Conservation (phyloP, 1,140 invertebrate species). For the Vanessa atalanta region DNA sequence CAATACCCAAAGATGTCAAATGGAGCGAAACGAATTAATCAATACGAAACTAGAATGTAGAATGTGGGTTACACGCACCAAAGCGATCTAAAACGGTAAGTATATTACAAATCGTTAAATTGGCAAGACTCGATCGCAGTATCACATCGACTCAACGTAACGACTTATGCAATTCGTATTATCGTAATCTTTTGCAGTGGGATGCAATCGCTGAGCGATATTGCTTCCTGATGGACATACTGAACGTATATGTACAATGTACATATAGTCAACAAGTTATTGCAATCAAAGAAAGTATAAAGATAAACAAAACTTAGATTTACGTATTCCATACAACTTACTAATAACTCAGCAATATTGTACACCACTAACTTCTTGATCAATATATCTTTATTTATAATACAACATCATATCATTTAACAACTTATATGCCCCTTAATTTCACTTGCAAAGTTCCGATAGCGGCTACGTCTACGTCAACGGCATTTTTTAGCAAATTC, state of each 20-base stretch:
- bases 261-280: too few relatives aligned
- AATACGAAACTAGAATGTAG: constrained; percentile 8
- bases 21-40: constrained; percentile 10
- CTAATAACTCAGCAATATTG: not conserved
- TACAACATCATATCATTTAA: too few relatives aligned
- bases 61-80: constrained; percentile 30
- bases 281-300: too few relatives aligned
- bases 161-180: constrained; percentile 25
- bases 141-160: constrained; percentile 27
- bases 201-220: constrained; percentile 25
- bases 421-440: too few relatives aligned
- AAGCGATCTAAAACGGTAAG: constrained; percentile 3
- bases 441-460: too few relatives aligned
- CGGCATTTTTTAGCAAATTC: too few relatives aligned
- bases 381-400: too few relatives aligned
- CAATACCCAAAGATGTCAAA: constrained; percentile 3
- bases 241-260: not conserved
- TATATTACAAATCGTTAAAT: constrained; percentile 27
- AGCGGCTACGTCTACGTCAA: too few relatives aligned
- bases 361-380: too few relatives aligned
- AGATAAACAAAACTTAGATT: too few relatives aligned
- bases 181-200: constrained; percentile 33
- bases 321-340: too few relatives aligned
- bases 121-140: constrained; percentile 26
- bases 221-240: constrained; percentile 27